Evolutionary conservation across 2,888 invertebrate genomes (phyloP), one percentile per base, ranked within the genome.

Genomic region (Parnassius smintheus): DNA sequence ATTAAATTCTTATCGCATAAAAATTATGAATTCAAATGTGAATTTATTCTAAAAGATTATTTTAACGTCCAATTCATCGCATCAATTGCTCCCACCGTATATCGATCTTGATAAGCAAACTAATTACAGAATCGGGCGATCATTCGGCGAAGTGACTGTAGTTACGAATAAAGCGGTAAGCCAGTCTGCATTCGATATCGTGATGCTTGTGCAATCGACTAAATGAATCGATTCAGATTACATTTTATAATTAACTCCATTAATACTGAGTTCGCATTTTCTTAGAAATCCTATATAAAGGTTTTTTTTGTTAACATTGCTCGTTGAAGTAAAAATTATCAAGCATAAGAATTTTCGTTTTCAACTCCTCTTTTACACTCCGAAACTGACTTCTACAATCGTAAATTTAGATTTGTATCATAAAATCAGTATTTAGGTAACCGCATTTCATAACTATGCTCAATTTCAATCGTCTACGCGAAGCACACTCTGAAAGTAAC

Each of bases 161-260:
- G 53, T 65, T 67, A 59, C 57, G 66, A 68, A 76, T 75, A 80
- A 49, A 78, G 82, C 78, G 81, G 85, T 83, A 82, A 81, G 77
- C 76, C 72, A 75, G 78, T 76, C 81, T 78, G 83, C 82, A 87
- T 87, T 86, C 81, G 84, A 86, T 80, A 83, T 78, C 73, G 74
- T 76, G 78, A 78, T 76, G 80, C 79, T 89, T 86, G 82, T 81
- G 82, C 83, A 87, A 85, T 86, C 77, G 80, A 80, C 77, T 81
- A 86, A 86, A 85, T 83, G 82, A 85, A 87, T 87, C 82, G 82
- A 84, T 83, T 85, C 76, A 75, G 80, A 83, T 86, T 84, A 84
- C 81, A 74, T 78, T 80, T 86, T 83, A 85, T 73, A 88, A 88
- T 88, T 86, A 86, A 80, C 81, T 83, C 78, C 77, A 76, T 81